Base-by-base conservation (phyloP, 2,113 vertebrate genomes). In the Notothenia coriiceps region DNA sequence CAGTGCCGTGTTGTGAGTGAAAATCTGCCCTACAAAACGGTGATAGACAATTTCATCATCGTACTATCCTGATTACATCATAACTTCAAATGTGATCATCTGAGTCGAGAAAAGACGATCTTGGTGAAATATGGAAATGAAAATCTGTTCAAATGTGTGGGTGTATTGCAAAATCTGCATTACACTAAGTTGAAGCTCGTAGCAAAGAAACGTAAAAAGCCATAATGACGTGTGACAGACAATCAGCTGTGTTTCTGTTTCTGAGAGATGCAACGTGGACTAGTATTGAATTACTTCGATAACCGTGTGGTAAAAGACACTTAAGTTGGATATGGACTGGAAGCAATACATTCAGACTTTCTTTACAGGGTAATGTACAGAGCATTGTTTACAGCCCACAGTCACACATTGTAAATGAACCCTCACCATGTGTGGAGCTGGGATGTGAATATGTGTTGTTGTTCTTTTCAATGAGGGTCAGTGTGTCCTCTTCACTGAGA, bases 401-500 rank as follows among this genome's bases (percentile, higher is more conserved):
- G 18, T 29, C 54, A n/a, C 66, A 62, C 68, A 46, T 2, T 3
- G 35, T 35, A 29, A 56, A 52, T 22, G 63, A 74, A 54, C 60
- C n/a, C 46, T 66, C 6, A 4, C 54, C 50, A 72, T 15, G 20
- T 8, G 46, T 11, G 47, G 74, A 78, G 75, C 22, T 56, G 62
- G 51, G 56, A 62, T 51, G 67, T 59, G 70, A 40, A 52, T 74
- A 78, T 72, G 51, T 25, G 17, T 14, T 49, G 22, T n/a, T 15
- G 25, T 52, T 77, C 10, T 81, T 59, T 65, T 10, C 46, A 12
- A 25, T 2, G 44, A 47, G 18, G 57, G 76, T 60, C 14, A 22
- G 35, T 54, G 22, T 59, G 52, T 70, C 77, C 66, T 79, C 70
- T 14, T 3, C n/a, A n/a, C 12, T 10, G 56, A 83, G 33, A 66